Conservation (phyloP, 2,797 vertebrate genomes). For the Macropus fuliginosus region DNA sequence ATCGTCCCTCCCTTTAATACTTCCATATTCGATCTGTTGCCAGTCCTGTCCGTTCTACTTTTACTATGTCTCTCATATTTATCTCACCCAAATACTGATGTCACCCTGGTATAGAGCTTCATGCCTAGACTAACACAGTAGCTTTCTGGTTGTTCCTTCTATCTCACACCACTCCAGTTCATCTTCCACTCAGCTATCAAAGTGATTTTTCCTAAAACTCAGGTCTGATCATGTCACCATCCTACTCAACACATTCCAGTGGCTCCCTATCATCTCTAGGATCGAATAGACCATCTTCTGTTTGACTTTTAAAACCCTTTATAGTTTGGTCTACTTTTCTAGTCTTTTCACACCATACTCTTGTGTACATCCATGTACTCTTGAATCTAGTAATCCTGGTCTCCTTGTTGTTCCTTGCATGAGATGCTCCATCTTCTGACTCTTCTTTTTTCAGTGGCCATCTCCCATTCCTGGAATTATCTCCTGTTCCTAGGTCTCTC, state of each 20-base stretch:
- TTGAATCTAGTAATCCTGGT: not conserved
- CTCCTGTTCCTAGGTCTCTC: not conserved
- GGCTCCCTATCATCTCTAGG: not conserved
- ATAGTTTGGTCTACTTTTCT: not conserved
- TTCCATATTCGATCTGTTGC: not conserved
- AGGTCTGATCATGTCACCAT: constrained; percentile 43
- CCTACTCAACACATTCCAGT: not conserved
- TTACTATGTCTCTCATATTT: not conserved
- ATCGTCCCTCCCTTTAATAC: not conserved
- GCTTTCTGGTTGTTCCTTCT: not conserved
- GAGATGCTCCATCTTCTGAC: not conserved
- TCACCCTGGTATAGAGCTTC: not conserved
- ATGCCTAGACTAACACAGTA: not conserved
- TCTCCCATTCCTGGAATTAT: not conserved
- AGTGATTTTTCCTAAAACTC: constrained; percentile 10
- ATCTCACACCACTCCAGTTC: not conserved
- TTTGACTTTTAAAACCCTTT: not conserved
- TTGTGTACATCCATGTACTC: not conserved
- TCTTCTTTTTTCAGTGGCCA: not conserved
- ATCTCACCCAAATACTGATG: not conserved
- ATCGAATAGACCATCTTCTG: constrained; percentile 25
- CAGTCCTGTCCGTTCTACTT: not conserved
- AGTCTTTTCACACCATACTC: not conserved
- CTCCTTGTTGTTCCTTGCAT: constrained; percentile 10
- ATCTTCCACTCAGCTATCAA: not conserved